Evolutionary conservation across 2,797 vertebrate species (phyloP).

Genomic region (Crenuchus spilurus): DNA sequence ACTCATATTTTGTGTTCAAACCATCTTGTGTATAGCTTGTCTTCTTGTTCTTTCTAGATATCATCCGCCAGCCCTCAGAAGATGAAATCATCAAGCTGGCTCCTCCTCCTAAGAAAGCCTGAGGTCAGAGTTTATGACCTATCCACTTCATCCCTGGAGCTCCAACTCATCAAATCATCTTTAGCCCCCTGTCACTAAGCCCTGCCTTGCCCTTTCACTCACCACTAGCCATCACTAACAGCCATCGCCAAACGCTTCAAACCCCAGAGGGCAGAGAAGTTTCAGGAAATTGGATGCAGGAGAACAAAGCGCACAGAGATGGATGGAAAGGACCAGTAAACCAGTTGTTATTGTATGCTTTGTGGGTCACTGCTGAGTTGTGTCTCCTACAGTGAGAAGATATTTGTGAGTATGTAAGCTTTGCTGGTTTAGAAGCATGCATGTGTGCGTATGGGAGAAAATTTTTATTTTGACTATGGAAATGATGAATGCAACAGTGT

Average conservation of each 20-base stretch:
- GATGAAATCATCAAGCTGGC: constrained; percentile 97
- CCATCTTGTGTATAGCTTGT: too few relatives aligned
- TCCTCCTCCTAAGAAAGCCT: constrained; percentile 92
- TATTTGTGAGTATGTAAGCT: constrained; percentile 40
- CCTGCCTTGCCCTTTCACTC: constrained; percentile 36
- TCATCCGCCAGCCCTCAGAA: constrained; percentile 95
- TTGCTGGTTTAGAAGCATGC: constrained; percentile 24
- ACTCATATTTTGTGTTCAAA: too few relatives aligned
- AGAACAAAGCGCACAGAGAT: constrained; percentile 41
- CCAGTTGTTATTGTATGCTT: constrained; percentile 43
- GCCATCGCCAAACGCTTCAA: constrained; percentile 65
- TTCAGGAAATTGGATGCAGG: background rate
- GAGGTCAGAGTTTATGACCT: constrained; percentile 67
- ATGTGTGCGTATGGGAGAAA: constrained; percentile 2
- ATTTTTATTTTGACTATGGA: constrained; percentile 4
- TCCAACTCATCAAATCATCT: constrained; percentile 41
- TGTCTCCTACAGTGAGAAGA: constrained; percentile 56
- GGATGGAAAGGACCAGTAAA: constrained; percentile 41
- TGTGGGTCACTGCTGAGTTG: constrained; percentile 61
- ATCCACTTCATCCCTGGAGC: constrained; percentile 67
- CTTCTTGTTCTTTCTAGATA: constrained; percentile 75
- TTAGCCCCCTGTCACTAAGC: constrained; percentile 54
- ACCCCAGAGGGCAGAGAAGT: constrained; percentile 40
- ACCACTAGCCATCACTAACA: constrained; percentile 43
- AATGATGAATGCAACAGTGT: background rate